Percentiles rank a stretch among this genome's conserved stretches.
These are phyloP conservation scores for Pseudocheirus occidentalis DNA, from an alignment of 2,797 vertebrate species.

Conservation along the genomic window DNA sequence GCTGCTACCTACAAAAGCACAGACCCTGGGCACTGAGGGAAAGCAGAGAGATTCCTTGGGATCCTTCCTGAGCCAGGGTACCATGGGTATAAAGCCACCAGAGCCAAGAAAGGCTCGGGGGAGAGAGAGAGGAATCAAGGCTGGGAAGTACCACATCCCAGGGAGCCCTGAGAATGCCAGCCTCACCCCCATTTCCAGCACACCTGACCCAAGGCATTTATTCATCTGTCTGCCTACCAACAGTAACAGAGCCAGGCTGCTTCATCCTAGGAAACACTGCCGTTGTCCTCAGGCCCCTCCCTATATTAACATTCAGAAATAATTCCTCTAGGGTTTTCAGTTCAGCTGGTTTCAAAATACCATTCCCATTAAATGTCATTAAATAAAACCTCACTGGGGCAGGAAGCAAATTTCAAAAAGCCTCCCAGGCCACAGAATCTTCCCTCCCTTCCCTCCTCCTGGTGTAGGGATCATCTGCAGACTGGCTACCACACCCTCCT, in stretches of 20 bases:
- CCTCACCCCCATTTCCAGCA: background rate
- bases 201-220: background rate
- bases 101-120: background rate
- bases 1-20: no score
- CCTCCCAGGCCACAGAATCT: background rate
- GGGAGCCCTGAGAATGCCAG: background rate
- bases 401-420: background rate
- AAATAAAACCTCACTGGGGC: background rate
- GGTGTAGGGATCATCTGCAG: background rate
- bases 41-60: background rate
- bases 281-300: background rate
- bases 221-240: background rate
- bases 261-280: background rate
- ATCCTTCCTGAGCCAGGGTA: background rate
- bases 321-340: background rate
- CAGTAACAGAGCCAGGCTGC: background rate
- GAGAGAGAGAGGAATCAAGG: background rate
- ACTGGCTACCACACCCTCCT: background rate
- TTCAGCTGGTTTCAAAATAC: background rate
- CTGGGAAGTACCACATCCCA: background rate
- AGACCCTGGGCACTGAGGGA: no score
- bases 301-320: background rate
- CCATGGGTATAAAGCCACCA: background rate
- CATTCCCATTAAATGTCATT: background rate
- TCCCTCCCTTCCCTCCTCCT: background rate